Evolutionary conservation across 2,888 invertebrate genomes (phyloP).

Genomic region (Cepaea hortensis): DNA sequence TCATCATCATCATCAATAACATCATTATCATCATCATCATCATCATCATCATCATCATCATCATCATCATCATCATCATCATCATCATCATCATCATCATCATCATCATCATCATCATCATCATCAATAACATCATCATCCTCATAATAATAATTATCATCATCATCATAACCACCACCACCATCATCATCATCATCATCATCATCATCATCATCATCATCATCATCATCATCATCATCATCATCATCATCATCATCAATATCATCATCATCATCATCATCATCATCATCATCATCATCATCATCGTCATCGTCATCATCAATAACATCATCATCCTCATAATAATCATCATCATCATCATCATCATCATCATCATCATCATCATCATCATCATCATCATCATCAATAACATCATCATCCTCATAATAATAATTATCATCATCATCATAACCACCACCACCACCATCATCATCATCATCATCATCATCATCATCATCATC

Average conservation of each 20-base stretch:
- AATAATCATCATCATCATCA: background rate
- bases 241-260: background rate
- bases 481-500: no score
- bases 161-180: no score
- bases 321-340: no score
- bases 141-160: no score
- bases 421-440: no score
- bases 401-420: no score
- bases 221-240: background rate
- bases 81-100: constrained; percentile 1
- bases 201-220: background rate
- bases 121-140: background rate
- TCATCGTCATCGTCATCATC: background rate
- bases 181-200: background rate
- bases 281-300: background rate
- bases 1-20: background rate
- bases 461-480: no score
- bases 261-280: background rate
- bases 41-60: background rate
- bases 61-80: constrained; percentile 1
- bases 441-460: no score
- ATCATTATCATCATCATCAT: no score
- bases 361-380: background rate
- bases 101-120: background rate
- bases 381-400: background rate